Evolutionary conservation across 1,140 invertebrate species (phyloP).

Genomic region (Pomacea maculata): DNA sequence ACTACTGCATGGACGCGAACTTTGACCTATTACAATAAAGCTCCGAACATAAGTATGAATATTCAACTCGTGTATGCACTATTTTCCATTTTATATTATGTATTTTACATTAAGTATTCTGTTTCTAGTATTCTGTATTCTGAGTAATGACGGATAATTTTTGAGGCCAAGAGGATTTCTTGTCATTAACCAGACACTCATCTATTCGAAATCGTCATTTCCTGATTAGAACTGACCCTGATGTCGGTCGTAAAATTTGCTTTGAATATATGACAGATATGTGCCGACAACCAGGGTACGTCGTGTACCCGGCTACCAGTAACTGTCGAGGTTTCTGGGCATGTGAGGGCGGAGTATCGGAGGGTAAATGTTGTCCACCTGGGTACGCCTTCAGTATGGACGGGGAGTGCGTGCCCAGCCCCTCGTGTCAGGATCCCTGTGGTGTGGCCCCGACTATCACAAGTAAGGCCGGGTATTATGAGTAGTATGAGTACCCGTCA

Average conservation of each 20-base stretch:
- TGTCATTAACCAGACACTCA: too few relatives aligned
- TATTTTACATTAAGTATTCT: too few relatives aligned
- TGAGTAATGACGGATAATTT: too few relatives aligned
- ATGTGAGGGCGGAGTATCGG: constrained; percentile 30
- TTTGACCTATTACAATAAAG: too few relatives aligned
- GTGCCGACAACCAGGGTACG: constrained; percentile 3
- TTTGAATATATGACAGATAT: constrained; percentile 11
- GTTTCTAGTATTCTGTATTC: too few relatives aligned
- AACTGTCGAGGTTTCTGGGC: constrained; percentile 43
- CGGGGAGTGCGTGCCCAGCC: constrained; percentile 18
- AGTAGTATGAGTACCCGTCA: neutral
- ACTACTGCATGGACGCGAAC: too few relatives aligned
- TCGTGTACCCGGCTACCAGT: constrained; percentile 20
- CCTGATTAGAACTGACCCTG: too few relatives aligned
- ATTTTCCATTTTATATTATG: too few relatives aligned
- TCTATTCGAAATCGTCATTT: too few relatives aligned
- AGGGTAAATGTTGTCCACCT: constrained; percentile 35
- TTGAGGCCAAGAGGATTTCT: too few relatives aligned
- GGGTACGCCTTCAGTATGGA: constrained; percentile 25
- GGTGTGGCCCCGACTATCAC: constrained; percentile 12
- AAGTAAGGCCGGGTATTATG: neutral
- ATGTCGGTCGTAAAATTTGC: too few relatives aligned
- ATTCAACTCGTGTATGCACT: neutral
- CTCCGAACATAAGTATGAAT: neutral
- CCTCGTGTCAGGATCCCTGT: constrained; percentile 19